phyloP scores from a whole-genome alignment of 1,140 invertebrate genomes.

The Pomacea maculata region DNA sequence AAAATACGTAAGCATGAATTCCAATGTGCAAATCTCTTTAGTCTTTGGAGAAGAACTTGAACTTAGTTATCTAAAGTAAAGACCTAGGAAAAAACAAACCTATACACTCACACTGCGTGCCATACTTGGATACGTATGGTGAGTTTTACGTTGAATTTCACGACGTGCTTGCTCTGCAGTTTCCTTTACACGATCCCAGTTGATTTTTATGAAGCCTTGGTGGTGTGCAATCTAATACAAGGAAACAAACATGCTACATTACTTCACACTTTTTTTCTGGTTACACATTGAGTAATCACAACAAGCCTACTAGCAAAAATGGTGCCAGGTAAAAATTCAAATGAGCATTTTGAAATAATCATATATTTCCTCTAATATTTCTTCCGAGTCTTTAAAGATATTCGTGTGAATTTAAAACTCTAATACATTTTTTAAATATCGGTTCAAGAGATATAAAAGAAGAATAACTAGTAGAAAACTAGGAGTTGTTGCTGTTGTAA shows the following conservation, averaged over 20 bases:
- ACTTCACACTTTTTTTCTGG: too few species aligned
- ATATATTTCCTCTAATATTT: not conserved
- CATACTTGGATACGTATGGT: slow-evolving; percentile 33
- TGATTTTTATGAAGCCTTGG: slow-evolving; percentile 85
- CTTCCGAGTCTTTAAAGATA: not conserved
- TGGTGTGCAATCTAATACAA: slow-evolving; percentile 75
- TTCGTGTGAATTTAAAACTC: not conserved
- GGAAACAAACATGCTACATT: slow-evolving; percentile 16
- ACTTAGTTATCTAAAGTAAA: not conserved
- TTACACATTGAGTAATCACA: not conserved
- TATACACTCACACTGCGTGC: slow-evolving; percentile 34
- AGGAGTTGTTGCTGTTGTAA: too few species aligned
- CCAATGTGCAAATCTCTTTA: too few species aligned
- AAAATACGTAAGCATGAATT: too few species aligned
- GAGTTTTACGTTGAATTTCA: slow-evolving; percentile 34
- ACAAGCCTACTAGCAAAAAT: not conserved
- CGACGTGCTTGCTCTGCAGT: slow-evolving; percentile 29
- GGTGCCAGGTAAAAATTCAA: not conserved
- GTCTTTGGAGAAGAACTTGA: too few species aligned
- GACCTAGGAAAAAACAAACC: not conserved
- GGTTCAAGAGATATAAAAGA: not conserved
- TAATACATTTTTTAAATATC: not conserved
- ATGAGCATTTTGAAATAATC: not conserved
- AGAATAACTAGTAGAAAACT: not conserved
- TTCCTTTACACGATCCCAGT: slow-evolving; percentile 84